Base-by-base conservation (phyloP, 2,113 vertebrate genomes). In the Apteryx owenii region DNA sequence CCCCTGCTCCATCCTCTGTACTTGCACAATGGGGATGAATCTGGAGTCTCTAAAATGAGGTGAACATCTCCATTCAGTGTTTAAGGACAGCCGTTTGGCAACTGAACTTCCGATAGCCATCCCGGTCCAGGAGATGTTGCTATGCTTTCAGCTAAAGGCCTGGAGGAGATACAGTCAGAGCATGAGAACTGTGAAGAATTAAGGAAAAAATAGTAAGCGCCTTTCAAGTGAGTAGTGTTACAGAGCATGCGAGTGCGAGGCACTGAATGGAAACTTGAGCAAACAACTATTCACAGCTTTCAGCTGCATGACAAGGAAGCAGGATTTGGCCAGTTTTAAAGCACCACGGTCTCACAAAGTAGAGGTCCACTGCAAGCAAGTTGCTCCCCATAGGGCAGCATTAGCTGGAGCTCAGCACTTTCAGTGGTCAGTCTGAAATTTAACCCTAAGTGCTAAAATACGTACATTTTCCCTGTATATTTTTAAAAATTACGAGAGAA, bases 121-220 rank as follows among this genome's bases (percentile, higher is more conserved):
- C 58, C 13, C 6, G 65, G 64, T 95, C 97, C 97, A 97, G 97
- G 94, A 97, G 97, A 95, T 97, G 97, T 53, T 97, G 97, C 97
- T 98, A 46, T 97, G 95, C 96, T 95, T 97, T 96, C 91, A 97
- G 94, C 88, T 92, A 95, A 96, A 89, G 68, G 82, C 84, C 76
- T 51, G 54, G n/a, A 93, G 69, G 68, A 92, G 80, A 73, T 14
- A 78, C 8, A 82, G 5, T 19, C 2, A 3, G 21, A 91, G 46
- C 61, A 28, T 2, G 69, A 73, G 79, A 58, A 90, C 9, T 62
- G 62, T 8, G 11, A 65, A 50, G 38, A 66, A 23, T 36, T 26
- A 25, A 65, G 15, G 61, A 86, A 44, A 85, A 70, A 54, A 42
- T 5, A n/a, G 28, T 2, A 23, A 81, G 22, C 0, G 8, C 5